These are phyloP conservation scores for Pseudopodoces humilis DNA, from an alignment of 2,113 vertebrate genomes.

Conservation along the genomic window DNA sequence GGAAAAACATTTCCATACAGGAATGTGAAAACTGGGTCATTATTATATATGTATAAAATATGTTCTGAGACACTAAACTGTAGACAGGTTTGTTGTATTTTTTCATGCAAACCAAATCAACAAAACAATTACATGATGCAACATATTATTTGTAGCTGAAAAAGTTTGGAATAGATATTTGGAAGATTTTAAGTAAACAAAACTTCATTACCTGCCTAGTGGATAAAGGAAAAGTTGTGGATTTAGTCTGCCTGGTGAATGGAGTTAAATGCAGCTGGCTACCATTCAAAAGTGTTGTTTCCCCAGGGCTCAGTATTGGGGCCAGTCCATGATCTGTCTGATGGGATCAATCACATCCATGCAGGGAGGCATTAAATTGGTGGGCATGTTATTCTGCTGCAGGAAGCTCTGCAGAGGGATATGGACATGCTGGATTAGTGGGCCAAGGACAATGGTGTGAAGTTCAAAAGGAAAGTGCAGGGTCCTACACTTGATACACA, in stretches of 20 bases:
- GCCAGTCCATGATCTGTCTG: not conserved
- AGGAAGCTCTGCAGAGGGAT: not conserved
- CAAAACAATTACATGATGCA: not conserved
- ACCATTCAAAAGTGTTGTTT: not conserved
- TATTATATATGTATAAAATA: not conserved
- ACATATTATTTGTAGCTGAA: not conserved
- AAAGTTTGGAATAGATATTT: not conserved
- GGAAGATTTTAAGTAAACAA: not conserved
- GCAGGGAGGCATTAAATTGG: not conserved
- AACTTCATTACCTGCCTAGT: not conserved
- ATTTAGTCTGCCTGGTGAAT: not conserved
- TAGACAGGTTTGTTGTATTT: not conserved
- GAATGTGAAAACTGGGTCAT: not conserved
- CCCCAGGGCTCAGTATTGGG: not conserved
- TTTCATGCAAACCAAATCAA: not conserved
- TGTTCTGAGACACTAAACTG: not conserved
- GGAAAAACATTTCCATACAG: not conserved
- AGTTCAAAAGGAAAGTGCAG: accelerated
- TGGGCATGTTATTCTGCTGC: not conserved
- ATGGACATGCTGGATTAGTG: not conserved
- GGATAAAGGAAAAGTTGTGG: not conserved
- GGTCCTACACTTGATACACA: too few relatives aligned
- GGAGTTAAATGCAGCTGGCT: not conserved
- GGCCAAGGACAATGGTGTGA: accelerated
- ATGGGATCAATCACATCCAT: not conserved